Evolutionary conservation across 2,113 vertebrate genomes (phyloP).

Genomic region (Bambusicola thoracicus): DNA sequence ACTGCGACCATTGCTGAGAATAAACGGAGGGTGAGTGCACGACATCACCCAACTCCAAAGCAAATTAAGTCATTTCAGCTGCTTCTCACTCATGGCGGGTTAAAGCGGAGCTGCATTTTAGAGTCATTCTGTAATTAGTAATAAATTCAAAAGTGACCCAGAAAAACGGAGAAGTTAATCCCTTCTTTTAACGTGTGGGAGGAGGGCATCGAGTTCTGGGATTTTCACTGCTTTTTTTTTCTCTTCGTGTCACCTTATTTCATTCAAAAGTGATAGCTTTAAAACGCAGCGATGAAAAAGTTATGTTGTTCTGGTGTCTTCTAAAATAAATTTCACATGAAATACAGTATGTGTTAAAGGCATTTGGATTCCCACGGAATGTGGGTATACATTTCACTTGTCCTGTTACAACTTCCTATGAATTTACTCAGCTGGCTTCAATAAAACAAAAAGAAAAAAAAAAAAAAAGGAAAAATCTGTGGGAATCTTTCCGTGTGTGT

Average conservation of each 20-base stretch:
- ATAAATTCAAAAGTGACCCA: conserved; percentile 41
- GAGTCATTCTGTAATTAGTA: conserved; percentile 52
- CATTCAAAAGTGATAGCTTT: conserved; percentile 44
- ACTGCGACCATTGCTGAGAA: background rate
- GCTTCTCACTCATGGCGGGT: background rate
- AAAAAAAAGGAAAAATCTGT: conserved; percentile 56
- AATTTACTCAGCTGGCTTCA: conserved; percentile 80
- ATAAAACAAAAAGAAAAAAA: conserved; percentile 45
- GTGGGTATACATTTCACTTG: conserved; percentile 74
- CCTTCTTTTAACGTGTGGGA: conserved; percentile 9
- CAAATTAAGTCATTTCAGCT: conserved; percentile 43
- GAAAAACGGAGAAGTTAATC: conserved; percentile 52
- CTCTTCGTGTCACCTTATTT: conserved; percentile 43
- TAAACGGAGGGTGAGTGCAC: background rate
- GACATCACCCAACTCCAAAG: background rate
- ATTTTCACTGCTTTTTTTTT: conserved; percentile 4
- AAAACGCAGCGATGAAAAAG: conserved; percentile 43
- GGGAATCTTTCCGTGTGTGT: conserved; percentile 77
- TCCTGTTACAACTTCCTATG: conserved; percentile 70
- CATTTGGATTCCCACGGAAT: conserved; percentile 70
- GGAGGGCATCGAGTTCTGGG: conserved; percentile 9
- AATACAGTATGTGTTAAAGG: conserved; percentile 60
- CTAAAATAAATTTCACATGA: conserved; percentile 65
- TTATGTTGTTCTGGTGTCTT: conserved; percentile 11
- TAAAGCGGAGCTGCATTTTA: conserved; percentile 27